These are phyloP conservation scores for Cryptosula pallasiana DNA, from an alignment of 2,888 invertebrate species.

Conservation along the genomic window DNA sequence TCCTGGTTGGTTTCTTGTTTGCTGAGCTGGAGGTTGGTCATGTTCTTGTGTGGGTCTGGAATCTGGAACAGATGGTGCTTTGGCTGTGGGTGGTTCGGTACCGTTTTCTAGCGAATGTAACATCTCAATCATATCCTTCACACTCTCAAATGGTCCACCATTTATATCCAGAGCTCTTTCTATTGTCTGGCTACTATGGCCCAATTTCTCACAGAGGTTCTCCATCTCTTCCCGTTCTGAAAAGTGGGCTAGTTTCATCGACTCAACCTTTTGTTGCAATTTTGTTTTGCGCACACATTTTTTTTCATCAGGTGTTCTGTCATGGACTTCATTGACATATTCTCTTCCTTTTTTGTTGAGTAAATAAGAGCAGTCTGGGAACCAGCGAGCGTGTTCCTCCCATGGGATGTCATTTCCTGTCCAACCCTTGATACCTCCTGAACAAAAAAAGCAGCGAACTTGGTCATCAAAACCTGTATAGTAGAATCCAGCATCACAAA, in stretches of 20 bases:
- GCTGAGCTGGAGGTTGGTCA: not conserved
- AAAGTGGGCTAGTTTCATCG: not conserved
- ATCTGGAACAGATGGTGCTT: not conserved
- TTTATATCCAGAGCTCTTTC: not conserved
- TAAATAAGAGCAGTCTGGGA: constrained; percentile 76
- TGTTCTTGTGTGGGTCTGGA: not conserved
- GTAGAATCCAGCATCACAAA: constrained; percentile 86
- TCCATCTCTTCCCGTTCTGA: not conserved
- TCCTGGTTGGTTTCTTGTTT: not conserved
- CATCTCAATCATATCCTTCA: not conserved
- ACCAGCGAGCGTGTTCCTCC: constrained; percentile 91
- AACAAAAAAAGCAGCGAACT: constrained; percentile 88
- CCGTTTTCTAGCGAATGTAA: not conserved
- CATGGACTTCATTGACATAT: constrained; percentile 29
- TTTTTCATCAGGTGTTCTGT: not conserved
- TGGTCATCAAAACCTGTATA: constrained; percentile 79
- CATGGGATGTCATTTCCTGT: constrained; percentile 84
- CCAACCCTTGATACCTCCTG: constrained; percentile 90
- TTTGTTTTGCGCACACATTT: not conserved
- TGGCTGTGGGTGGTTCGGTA: not conserved
- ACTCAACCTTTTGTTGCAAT: not conserved
- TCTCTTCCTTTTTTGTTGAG: constrained; percentile 72
- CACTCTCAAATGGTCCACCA: not conserved
- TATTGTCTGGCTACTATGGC: not conserved
- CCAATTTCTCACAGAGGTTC: not conserved